These are phyloP conservation scores for Listrodromus nycthemerus DNA, from an alignment of 2,888 invertebrate species.

Conservation along the genomic window DNA sequence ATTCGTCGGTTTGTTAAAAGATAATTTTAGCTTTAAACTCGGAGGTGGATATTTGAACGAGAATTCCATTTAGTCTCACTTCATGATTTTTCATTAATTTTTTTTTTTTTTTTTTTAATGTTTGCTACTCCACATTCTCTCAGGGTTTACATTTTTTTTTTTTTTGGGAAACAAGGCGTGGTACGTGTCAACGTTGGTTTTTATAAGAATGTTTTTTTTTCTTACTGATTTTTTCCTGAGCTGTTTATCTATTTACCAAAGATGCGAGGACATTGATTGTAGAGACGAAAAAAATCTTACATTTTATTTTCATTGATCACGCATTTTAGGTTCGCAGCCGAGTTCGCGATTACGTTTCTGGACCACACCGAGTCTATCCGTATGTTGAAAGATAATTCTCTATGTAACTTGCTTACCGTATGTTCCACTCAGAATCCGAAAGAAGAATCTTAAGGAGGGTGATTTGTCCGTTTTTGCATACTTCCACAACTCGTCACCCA, in stretches of 20 bases:
- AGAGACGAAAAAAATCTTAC: neutral
- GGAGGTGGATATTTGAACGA: too few relatives aligned
- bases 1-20: too few relatives aligned
- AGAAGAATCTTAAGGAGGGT: slow-evolving; percentile 49
- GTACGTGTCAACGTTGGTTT: neutral
- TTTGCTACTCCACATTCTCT: too few relatives aligned
- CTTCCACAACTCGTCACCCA: slow-evolving; percentile 25
- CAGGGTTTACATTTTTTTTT: slow-evolving; percentile 14
- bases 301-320: slow-evolving; percentile 16
- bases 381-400: slow-evolving; percentile 14
- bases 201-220: neutral
- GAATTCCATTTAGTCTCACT: too few relatives aligned
- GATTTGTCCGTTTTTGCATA: slow-evolving; percentile 64
- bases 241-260: slow-evolving; percentile 8
- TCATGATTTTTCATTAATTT: too few relatives aligned
- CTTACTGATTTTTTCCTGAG: slow-evolving; percentile 9
- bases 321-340: neutral
- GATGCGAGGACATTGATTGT: neutral
- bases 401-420: slow-evolving; percentile 12
- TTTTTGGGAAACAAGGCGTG: slow-evolving; percentile 33
- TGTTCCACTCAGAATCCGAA: slow-evolving; percentile 22
- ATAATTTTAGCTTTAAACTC: too few relatives aligned
- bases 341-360: neutral
- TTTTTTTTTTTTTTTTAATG: too few relatives aligned
- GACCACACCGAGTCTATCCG: neutral